phyloP scores from a whole-genome alignment of 2,797 vertebrate species.

The Macrochelys suwanniensis region DNA sequence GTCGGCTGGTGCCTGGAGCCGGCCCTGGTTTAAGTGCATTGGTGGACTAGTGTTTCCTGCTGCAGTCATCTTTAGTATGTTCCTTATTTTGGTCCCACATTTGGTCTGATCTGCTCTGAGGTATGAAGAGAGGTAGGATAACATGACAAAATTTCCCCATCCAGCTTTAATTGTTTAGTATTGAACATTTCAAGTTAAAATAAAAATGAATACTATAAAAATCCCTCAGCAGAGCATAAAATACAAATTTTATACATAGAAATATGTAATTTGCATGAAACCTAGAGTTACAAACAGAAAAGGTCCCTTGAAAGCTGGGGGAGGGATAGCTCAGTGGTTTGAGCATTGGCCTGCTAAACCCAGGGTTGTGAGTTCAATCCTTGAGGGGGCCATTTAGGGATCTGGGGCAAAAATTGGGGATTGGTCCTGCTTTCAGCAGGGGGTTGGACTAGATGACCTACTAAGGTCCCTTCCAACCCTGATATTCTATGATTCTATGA shows the following conservation, averaged over 20 bases:
- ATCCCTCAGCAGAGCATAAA: neutral
- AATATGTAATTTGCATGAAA: neutral
- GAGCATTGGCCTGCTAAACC: too few relatives aligned
- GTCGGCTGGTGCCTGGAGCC: too few relatives aligned
- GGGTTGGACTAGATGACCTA: too few relatives aligned
- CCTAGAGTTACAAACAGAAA: neutral
- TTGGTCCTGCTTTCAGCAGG: too few relatives aligned
- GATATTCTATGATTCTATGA: too few relatives aligned
- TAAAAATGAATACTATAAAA: neutral
- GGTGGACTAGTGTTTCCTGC: neutral
- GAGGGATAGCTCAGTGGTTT: too few relatives aligned
- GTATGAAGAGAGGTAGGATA: neutral
- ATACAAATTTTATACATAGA: neutral
- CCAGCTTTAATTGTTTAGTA: neutral
- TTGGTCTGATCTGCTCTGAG: slow-evolving; percentile 33
- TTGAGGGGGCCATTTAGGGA: too few relatives aligned
- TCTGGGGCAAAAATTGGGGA: too few relatives aligned
- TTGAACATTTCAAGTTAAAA: slow-evolving; percentile 24
- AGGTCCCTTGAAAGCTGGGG: slow-evolving; percentile 39
- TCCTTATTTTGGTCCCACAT: neutral
- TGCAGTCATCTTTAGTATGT: neutral
- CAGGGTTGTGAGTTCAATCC: too few relatives aligned
- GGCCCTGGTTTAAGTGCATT: neutral
- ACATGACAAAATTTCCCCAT: neutral
- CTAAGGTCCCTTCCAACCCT: too few relatives aligned